Evolutionary conservation across 2,113 vertebrate species (phyloP), one percentile per base, ranked within the genome.

Genomic region (Orthonyx spaldingii): DNA sequence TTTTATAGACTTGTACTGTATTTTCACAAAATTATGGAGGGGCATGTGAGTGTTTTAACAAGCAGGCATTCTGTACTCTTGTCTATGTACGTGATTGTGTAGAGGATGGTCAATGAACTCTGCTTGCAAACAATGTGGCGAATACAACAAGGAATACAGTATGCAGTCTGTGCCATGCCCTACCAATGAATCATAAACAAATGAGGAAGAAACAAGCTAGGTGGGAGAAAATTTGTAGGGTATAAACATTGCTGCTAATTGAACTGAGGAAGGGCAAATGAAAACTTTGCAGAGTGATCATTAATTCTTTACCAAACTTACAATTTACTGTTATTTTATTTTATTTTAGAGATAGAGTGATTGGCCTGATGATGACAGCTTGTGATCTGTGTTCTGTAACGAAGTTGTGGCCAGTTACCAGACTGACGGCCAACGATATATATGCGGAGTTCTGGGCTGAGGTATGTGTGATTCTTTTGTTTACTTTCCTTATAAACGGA

Each of bases 361-460:
- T 99, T 93, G 99, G 99, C 87, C 97, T 99, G 98, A 99, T 99
- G 99, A 99, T 99, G 99, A 99, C 99, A 11, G 99, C 99, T 93
- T 99, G 99, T 98, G 99, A 99, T 97, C 98, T 99, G 77, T 99
- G 99, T 91, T 99, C 99, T 82, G 99, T 99, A 72, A 99, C 99
- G 66, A 99, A 99, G 94, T 95, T 99, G 83, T 99, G 99, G 99
- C 98, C 98, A 17, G 98, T 99, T 92, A 99, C 99, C 81, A 98
- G 98, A 90, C 81, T 99, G 97, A 99, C 98, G 0, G 99, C 99
- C 79, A 99, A 99, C 21, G 99, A 99, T 90, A 99, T 99, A 97
- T 99, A 99, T 63, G 99, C 99, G 0, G 99, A 99, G 93, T 99
- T 99, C 98, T 99, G 99, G 99, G 98, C 99, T 59, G 99, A 99